These are phyloP conservation scores for Phoxinus phoxinus DNA, from an alignment of 2,113 vertebrate species.

Conservation along the genomic window DNA sequence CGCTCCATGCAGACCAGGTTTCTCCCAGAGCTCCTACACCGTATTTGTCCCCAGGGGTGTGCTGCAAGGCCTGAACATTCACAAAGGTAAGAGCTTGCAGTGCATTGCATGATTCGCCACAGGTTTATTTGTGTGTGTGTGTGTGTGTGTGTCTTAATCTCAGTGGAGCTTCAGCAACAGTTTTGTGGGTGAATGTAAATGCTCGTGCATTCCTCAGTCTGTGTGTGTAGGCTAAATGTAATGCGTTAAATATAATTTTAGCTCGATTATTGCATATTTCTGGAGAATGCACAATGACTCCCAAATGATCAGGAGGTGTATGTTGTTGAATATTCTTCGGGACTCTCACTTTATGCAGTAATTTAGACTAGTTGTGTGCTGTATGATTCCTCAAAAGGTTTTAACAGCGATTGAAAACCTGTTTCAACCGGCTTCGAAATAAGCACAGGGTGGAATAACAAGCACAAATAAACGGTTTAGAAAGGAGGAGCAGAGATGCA, in stretches of 20 bases:
- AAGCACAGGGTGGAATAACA: conserved; percentile 25
- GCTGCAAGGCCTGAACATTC: conserved; percentile 74
- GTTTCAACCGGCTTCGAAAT: conserved; percentile 18
- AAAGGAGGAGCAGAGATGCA: conserved; percentile 18
- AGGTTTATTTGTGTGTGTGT: not conserved
- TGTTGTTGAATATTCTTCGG: not conserved
- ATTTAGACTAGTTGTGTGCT: not conserved
- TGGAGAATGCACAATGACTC: not conserved
- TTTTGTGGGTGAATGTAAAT: conserved; percentile 44
- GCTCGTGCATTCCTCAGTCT: not conserved
- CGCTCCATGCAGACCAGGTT: conserved; percentile 76
- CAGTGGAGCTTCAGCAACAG: conserved; percentile 47
- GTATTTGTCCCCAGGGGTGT: conserved; percentile 78
- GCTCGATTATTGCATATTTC: conserved; percentile 25
- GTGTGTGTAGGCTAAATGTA: conserved; percentile 16
- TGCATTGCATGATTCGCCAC: conserved; percentile 48
- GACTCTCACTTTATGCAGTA: not conserved
- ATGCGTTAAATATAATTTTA: not conserved
- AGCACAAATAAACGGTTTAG: conserved; percentile 18
- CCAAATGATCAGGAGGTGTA: not conserved
- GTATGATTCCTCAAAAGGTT: conserved; percentile 16
- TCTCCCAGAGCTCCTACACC: conserved; percentile 82
- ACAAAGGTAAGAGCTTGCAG: conserved; percentile 76
- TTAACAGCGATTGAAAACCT: conserved; percentile 14
- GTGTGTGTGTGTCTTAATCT: conserved; percentile 27